These are phyloP conservation scores for Plotosus lineatus DNA, from an alignment of 2,113 vertebrate species.

Conservation along the genomic window DNA sequence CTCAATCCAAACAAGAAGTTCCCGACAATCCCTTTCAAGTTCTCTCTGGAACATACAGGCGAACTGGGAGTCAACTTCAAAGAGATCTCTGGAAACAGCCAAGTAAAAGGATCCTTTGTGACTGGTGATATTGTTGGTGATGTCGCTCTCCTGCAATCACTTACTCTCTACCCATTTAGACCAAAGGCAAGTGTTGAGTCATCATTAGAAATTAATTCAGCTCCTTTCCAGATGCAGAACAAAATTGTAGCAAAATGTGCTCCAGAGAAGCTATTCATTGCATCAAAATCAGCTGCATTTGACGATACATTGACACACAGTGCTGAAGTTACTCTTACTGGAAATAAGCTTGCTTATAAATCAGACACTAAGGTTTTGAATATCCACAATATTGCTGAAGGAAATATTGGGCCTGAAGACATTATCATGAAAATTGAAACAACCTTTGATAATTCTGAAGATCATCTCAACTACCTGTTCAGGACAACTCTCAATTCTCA, in stretches of 20 bases:
- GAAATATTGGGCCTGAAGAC: slow-evolving; percentile 70
- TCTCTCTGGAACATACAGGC: slow-evolving; percentile 67
- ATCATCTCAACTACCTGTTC: slow-evolving; percentile 72
- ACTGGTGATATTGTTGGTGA: slow-evolving; percentile 73
- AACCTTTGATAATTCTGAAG: slow-evolving; percentile 69
- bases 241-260: slow-evolving; percentile 68
- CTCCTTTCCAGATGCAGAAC: slow-evolving; percentile 75
- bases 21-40: slow-evolving; percentile 74
- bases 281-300: slow-evolving; percentile 78
- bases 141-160: slow-evolving; percentile 66
- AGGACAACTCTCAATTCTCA: slow-evolving; percentile 77
- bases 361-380: slow-evolving; percentile 75
- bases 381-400: slow-evolving; percentile 76
- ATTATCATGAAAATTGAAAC: slow-evolving; percentile 78
- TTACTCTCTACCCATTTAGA: slow-evolving; percentile 65
- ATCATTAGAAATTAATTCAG: slow-evolving; percentile 77
- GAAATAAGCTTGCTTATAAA: slow-evolving; percentile 75
- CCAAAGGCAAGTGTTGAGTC: slow-evolving; percentile 73
- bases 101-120: slow-evolving; percentile 70
- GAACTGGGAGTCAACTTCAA: slow-evolving; percentile 66
- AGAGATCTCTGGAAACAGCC: slow-evolving; percentile 66
- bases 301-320: slow-evolving; percentile 74
- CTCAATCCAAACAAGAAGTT: too few species aligned
- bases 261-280: slow-evolving; percentile 70
- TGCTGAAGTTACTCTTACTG: slow-evolving; percentile 75